Evolutionary conservation across 2,797 vertebrate species (phyloP), one percentile per base, ranked within the genome.

Genomic region (Danio aesculapii): DNA sequence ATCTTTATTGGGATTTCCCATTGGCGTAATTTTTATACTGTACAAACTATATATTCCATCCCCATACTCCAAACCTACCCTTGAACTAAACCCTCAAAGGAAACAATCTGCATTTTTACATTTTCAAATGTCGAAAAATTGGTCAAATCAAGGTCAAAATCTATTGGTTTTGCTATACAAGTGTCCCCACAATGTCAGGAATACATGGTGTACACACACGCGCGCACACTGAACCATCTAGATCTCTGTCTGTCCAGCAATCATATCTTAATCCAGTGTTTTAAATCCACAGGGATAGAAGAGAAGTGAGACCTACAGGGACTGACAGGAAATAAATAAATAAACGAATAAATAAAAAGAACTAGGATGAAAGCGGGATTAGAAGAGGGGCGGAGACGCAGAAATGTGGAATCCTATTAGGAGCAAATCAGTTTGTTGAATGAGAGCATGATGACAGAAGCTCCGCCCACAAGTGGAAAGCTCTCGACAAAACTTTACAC

Each of bases 371-470:
- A 63, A 64, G n/a, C 17, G 10, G 49, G 49, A 64, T 75, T 63
- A 75, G 14, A 63, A 14, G 75, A 82, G 79, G 77, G 53, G 69
- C 41, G 52, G 70, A 52, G 43, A 82, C 70, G 71, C 81, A 85
- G 87, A 83, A 74, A 71, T 84, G 83, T 47, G 67, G 86, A 88
- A 92, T 90, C 89, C 90, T 90, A 90, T 92, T 91, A 93, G 53
- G 70, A 63, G 8, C 13, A 90, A 90, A 90, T 89, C 78, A 47
- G 83, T 85, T 88, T 91, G 90, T 86, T 86, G 84, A 90, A 89
- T 90, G 86, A 91, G 90, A 89, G 88, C 83, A 88, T 87, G 80
- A 77, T 57, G 50, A 59, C 68, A 6, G 19, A 79, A 61, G 81
- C 52, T 44, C 50, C 49, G 2, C 47, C 55, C 19, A 73, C 73